Evolutionary conservation across 2,113 vertebrate species (phyloP), one percentile per base, ranked within the genome.

Genomic region (Indicator maculatus): DNA sequence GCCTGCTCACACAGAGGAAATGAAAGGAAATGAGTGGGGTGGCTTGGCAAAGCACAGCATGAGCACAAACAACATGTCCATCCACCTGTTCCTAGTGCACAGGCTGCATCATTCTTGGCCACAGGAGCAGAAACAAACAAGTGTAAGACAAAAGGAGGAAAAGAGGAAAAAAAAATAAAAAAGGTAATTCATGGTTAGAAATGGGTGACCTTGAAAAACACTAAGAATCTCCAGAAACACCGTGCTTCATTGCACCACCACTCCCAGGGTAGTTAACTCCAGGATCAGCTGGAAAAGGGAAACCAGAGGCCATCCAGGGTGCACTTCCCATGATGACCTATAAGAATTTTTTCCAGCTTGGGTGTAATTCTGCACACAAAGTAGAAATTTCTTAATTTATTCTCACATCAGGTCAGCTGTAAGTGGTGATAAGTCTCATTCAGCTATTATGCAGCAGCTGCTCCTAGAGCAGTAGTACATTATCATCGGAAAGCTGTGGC

Each of bases 361-460:
- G 23, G 12, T 52, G 75, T 86, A 81, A 88, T 5, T 44, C 26
- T n/a, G 38, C 24, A 36, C 8, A 30, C 47, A 67, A 83, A 78
- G 64, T 47, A 70, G 12, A 9, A 12, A 63, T 55, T 67, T 83
- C 41, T 67, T 79, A 28, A 26, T 80, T 89, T 69, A 59, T 28
- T 47, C 82, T 85, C 44, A 12, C 38, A 20, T 45, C 38, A 91
- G 94, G 82, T 80, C 75, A 77, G 75, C 50, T 33, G 12, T 38
- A 82, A 91, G 85, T 4, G 23, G 47, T 59, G 47, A 85, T 8
- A 70, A 26, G 66, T 23, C 70, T 65, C 75, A 33, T 30, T 81
- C 79, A 88, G 87, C 78, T 66, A 39, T 91, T 74, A 67, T 24
- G 45, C 85, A 93, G 91, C 95, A 93, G 93, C 95, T 95, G 94